Evolutionary conservation across 1,140 invertebrate species (phyloP).

Genomic region (Acromyrmex echinatior): DNA sequence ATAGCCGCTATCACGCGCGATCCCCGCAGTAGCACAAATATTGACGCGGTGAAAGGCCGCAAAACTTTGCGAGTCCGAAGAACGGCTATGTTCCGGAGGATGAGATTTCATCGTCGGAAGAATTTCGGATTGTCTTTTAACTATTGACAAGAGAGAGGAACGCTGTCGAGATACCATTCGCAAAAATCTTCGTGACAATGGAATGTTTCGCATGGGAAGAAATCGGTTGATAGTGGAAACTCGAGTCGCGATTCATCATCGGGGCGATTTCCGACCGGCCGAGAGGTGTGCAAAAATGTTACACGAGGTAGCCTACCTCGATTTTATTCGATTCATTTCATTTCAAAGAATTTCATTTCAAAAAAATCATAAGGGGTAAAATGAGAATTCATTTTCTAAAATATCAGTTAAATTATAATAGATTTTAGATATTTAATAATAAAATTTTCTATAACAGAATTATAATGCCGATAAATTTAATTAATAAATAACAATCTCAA

Average conservation of each 20-base stretch:
- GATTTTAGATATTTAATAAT: not conserved
- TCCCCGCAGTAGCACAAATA: conserved; percentile 75
- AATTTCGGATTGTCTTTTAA: not conserved
- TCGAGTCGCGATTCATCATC: not conserved
- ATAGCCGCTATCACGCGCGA: conserved; percentile 43
- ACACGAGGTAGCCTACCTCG: not conserved
- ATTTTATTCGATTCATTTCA: not conserved
- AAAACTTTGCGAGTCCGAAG: not conserved
- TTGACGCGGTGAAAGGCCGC: conserved; percentile 67
- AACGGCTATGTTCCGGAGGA: not conserved
- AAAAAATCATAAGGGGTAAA: not conserved
- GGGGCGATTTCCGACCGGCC: not conserved
- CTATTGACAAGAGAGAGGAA: not conserved
- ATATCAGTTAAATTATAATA: not conserved
- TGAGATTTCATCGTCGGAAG: not conserved
- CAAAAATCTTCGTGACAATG: not conserved
- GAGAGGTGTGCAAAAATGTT: not conserved
- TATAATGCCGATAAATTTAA: too few relatives aligned
- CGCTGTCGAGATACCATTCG: not conserved
- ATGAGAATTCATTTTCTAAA: not conserved
- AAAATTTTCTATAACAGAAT: not conserved
- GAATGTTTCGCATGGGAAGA: not conserved
- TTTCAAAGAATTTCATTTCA: too few relatives aligned
- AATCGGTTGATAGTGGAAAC: not conserved
- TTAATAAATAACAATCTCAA: not conserved